Base-by-base conservation (phyloP, 2,888 invertebrate species). In the Odontothrips loti region DNA sequence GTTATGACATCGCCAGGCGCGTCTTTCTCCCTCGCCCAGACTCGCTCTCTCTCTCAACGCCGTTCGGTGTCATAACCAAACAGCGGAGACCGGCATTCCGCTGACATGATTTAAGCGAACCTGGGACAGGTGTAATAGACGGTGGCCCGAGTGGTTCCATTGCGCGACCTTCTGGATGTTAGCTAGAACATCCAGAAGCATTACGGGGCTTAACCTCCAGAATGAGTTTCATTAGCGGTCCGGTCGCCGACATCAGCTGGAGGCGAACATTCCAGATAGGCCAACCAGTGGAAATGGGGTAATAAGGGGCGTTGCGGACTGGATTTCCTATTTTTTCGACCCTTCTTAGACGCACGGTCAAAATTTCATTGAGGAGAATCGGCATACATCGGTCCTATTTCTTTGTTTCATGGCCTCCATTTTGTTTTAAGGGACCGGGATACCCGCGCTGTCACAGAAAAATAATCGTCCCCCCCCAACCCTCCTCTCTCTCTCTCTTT, bases 351-450 rank as follows among this genome's bases (percentile, higher is more conserved):
- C 27, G 27, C 11, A 75, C 23, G 12, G 27, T 75, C 68, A 27
- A 27, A 12, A 27, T 27, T 12, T 75, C 12, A 27, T 12, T 8
- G 27, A 8, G 9, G n/a, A 12, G 68, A 27, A 12, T 27, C 23
- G 27, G 27, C 23, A 27, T 12, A 27, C 68, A 75, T 27, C 68
- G 27, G 91, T 91, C 91, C 91, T 91, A 91, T 91, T 90, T 91
- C 91, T 92, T 92, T 92, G 91, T 92, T 92, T 91, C 91, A 91
- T 90, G 91, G 91, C 92, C 91, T 91, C 92, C 92, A 92, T 92
- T 92, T 92, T 92, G 92, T 92, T 91, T 79, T 81, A 91, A 91
- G 92, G 91, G 92, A 91, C 91, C 90, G 91, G 88, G 89, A 90
- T 90, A 91, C 91, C 91, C 89, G 87, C 88, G 87, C 89, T 88